A percentile compares a stretch with the other conserved stretches of the same genome.
Evolutionary conservation across 2,888 invertebrate species (phyloP).

Genomic region (Drosophila anomelani): DNA sequence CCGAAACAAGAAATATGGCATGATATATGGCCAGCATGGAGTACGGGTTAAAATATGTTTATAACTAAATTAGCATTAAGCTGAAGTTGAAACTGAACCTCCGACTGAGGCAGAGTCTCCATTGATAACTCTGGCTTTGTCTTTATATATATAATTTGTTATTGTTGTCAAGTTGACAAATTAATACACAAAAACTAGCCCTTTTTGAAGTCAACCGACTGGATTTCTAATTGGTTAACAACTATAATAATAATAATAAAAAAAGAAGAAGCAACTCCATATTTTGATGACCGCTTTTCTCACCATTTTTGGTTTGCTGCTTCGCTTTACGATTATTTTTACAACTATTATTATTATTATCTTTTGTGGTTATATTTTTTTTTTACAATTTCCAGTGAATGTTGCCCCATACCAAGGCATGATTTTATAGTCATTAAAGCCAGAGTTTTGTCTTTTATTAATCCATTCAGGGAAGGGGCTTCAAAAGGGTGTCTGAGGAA

Average conservation of each 20-base stretch:
- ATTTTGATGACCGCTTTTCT: slow-evolving; percentile 62
- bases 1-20: slow-evolving; percentile 39
- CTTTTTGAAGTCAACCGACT: slow-evolving; percentile 67
- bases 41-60: slow-evolving; percentile 12
- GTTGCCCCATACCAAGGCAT: not conserved
- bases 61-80: slow-evolving; percentile 60
- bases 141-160: not conserved
- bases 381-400: slow-evolving; percentile 71
- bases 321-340: slow-evolving; percentile 37
- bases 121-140: slow-evolving; percentile 18
- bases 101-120: not conserved
- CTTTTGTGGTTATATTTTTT: not conserved
- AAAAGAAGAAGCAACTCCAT: slow-evolving; percentile 42
- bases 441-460: slow-evolving; percentile 61
- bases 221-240: slow-evolving; percentile 67
- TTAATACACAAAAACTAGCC: slow-evolving; percentile 64
- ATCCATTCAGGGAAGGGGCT: not conserved
- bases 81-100: not conserved
- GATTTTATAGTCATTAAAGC: slow-evolving; percentile 62
- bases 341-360: slow-evolving; percentile 36
- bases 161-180: slow-evolving; percentile 59
- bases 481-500: not conserved
- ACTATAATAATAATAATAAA: slow-evolving; percentile 52
- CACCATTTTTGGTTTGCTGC: slow-evolving; percentile 20
- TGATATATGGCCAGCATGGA: slow-evolving; percentile 6